Base-by-base conservation (phyloP, 2,888 invertebrate species). In the Drosophila macrothrix region DNA sequence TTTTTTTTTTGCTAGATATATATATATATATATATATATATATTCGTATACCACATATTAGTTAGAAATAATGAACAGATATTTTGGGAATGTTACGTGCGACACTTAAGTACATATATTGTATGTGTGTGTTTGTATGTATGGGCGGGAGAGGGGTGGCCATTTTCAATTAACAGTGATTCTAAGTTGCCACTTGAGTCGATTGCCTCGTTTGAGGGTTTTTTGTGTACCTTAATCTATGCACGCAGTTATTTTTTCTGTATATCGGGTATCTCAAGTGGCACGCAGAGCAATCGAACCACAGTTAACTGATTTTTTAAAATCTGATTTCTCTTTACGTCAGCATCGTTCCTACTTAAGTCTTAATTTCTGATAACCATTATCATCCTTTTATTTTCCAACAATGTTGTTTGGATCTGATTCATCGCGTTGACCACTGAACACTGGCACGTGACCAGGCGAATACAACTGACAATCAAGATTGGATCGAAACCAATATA, bases 281-380 rank as follows among this genome's bases (percentile, higher is more conserved):
- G 39, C 63, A 43, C 31, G 12, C 16, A 46, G 16, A 35, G 1
- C 50, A 63, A 53, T 61, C 59, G 63, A 46, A 35, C 35, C 56
- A 3, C 29, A 59, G 37, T 46, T 58, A 72, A 68, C 66, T 60
- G 55, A 37, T 54, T 70, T 43, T 52, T n/a, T 35, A 19, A 59
- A 64, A 61, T 59, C 56, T 43, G 64, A 59, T 62, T 53, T 50
- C 55, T 25, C 74, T 78, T 80, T 80, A 74, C 80, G 80, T 80
- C 80, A 80, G 78, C 70, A 77, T 74, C 80, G 77, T 25, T 54
- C 39, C 50, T 54, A 80, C 68, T 76, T 60, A 67, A 73, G 25
- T 49, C 12, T 62, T 29, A 49, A 50, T 31, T 41, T 60, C 52
- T 79, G 78, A 78, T 78, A 76, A 66, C 39, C 59, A 63, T 63